phyloP scores from a whole-genome alignment of 2,113 vertebrate species.

The Phoxinus phoxinus region DNA sequence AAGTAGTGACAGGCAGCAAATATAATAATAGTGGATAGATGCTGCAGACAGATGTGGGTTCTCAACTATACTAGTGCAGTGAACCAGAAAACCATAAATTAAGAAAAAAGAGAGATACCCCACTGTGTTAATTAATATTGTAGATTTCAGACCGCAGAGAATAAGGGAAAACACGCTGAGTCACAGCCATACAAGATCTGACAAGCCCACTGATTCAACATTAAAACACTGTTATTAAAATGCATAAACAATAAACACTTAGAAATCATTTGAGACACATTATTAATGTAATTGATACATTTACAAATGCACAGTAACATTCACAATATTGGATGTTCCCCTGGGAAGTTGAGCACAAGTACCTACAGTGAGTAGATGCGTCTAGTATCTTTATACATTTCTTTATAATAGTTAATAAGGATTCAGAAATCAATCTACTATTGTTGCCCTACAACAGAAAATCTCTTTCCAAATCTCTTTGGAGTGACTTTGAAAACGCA shows the following conservation, averaged over 20 bases:
- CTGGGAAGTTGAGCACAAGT: not conserved
- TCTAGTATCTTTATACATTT: not conserved
- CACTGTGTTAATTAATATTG: conserved; percentile 38
- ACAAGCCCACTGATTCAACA: conserved; percentile 8
- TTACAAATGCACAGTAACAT: not conserved
- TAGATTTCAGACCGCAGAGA: conserved; percentile 2
- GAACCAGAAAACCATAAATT: not conserved
- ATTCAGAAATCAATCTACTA: not conserved
- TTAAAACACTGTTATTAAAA: conserved; percentile 4
- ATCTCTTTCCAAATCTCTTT: not conserved
- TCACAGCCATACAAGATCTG: conserved; percentile 3
- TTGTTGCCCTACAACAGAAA: not conserved
- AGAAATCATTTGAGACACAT: conserved; percentile 6
- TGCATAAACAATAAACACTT: not conserved
- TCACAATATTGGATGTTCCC: conserved; percentile 2
- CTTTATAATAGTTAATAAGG: not conserved
- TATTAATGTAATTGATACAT: not conserved
- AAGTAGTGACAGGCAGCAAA: not conserved
- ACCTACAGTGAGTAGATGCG: not conserved
- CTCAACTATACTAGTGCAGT: not conserved
- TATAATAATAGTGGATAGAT: not conserved
- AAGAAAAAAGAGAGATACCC: conserved; percentile 27
- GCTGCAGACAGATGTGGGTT: conserved; percentile 4
- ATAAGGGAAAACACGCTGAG: not conserved
- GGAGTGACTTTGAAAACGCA: not conserved